Percentiles rank a stretch among this genome's conserved stretches.
Evolutionary conservation across 23 tunicate genomes (phyloP).

Genomic region (Phallusia fumigata): DNA sequence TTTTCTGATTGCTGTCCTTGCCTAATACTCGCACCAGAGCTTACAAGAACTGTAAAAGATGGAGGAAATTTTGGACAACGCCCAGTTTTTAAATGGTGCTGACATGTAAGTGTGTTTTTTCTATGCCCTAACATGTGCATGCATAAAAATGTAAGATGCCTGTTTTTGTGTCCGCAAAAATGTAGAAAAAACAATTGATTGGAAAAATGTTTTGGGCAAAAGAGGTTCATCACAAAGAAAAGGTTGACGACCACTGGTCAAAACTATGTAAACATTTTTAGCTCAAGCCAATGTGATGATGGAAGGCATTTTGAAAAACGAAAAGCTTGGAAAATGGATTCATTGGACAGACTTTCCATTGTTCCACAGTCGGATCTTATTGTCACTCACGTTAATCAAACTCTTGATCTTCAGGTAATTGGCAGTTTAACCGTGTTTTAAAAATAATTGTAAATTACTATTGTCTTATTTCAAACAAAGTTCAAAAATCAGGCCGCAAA

Average conservation of each 20-base stretch:
- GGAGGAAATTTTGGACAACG: background rate
- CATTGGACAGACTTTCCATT: constrained; percentile 20
- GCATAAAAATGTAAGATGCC: too few species aligned
- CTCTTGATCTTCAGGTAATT: constrained; percentile 40
- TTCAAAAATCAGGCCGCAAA: too few species aligned
- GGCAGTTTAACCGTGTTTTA: too few species aligned
- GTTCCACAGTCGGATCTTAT: constrained; percentile 65
- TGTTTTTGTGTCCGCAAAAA: too few species aligned
- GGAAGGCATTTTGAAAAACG: constrained; percentile 6
- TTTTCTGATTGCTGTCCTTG: too few species aligned
- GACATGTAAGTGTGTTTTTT: background rate
- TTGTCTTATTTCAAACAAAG: too few species aligned
- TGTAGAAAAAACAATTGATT: too few species aligned
- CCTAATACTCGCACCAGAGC: background rate
- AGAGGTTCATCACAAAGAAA: too few species aligned
- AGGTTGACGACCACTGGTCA: too few species aligned
- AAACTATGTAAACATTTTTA: constrained; percentile 17
- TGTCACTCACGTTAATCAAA: constrained; percentile 65
- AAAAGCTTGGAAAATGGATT: constrained; percentile 66
- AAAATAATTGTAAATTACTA: too few species aligned
- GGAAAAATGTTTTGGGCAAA: too few species aligned
- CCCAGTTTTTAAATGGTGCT: constrained; percentile 2
- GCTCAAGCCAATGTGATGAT: constrained; percentile 61
- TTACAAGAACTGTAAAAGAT: background rate
- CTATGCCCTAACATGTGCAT: background rate